Percentiles rank a stretch among this genome's conserved stretches.
Conservation (phyloP, 2,113 vertebrate genomes). For the Lophochroa leadbeateri region DNA sequence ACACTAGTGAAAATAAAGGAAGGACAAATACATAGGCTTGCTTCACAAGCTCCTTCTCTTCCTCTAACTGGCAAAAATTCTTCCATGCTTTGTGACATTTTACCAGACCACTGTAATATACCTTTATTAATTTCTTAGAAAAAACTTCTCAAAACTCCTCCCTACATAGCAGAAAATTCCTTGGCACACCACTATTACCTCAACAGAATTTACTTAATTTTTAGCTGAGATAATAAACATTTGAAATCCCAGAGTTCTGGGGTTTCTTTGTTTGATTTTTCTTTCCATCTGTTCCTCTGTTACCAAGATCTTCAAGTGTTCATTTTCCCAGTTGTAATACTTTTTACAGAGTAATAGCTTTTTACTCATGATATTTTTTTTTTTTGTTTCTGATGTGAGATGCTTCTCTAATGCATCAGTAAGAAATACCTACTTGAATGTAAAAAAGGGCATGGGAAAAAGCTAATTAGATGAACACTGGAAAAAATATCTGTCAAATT, state of each 20-base stretch:
- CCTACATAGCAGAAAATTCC: background rate
- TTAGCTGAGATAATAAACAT: background rate
- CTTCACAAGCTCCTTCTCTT: background rate
- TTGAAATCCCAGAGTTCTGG: background rate
- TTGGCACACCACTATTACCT: background rate
- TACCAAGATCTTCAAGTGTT: background rate
- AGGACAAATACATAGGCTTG: background rate
- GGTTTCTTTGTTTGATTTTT: background rate
- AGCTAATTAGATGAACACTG: background rate
- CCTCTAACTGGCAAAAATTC: background rate
- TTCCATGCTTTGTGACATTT: background rate
- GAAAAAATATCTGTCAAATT: background rate
- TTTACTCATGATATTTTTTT: background rate
- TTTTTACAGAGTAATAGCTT: background rate
- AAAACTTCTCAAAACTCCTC: background rate
- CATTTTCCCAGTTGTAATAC: background rate
- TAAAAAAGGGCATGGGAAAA: rapidly evolving
- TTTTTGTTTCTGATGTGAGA: background rate
- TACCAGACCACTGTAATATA: background rate
- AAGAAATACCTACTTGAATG: background rate
- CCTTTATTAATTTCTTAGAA: background rate
- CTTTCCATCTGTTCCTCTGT: background rate
- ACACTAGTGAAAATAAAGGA: background rate
- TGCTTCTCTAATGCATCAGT: background rate
- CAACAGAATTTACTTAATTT: background rate